A percentile compares a stretch with the other conserved stretches of the same genome.
phyloP scores from a whole-genome alignment of 2,113 vertebrate species.

The Phylloscopus trochiloides region DNA sequence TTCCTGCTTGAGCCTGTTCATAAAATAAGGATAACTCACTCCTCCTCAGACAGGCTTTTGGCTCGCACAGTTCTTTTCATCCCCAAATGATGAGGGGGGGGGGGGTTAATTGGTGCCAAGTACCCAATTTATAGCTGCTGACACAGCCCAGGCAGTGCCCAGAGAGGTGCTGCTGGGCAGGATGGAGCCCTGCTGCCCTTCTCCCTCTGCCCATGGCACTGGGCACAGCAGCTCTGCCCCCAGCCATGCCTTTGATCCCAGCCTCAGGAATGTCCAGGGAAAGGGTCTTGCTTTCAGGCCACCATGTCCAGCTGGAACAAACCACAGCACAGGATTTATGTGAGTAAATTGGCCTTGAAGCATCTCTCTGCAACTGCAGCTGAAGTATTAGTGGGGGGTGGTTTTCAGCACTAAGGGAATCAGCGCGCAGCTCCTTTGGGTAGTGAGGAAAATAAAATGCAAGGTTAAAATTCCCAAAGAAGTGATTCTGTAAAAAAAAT shows the following conservation, averaged over 20 bases:
- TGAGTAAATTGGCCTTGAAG: background rate
- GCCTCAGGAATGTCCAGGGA: background rate
- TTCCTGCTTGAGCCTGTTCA: background rate
- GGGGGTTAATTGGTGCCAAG: background rate
- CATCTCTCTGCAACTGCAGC: background rate
- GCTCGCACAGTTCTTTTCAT: background rate
- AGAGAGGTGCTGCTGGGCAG: background rate
- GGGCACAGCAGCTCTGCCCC: background rate
- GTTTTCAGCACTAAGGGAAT: background rate
- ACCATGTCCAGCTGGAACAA: background rate
- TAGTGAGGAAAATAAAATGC: background rate
- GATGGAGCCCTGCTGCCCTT: background rate
- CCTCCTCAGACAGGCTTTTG: background rate
- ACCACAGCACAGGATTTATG: background rate
- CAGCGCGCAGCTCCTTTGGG: background rate
- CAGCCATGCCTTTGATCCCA: background rate
- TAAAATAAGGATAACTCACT: background rate
- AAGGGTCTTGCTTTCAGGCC: background rate
- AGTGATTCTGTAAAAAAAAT: background rate
- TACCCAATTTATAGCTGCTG: background rate
- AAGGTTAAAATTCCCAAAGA: background rate
- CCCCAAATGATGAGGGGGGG: background rate
- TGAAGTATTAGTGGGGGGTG: background rate
- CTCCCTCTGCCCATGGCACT: background rate
- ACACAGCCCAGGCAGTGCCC: background rate